Conservation (phyloP, 2,888 invertebrate genomes). For the Eumacrocentrus americanus region DNA sequence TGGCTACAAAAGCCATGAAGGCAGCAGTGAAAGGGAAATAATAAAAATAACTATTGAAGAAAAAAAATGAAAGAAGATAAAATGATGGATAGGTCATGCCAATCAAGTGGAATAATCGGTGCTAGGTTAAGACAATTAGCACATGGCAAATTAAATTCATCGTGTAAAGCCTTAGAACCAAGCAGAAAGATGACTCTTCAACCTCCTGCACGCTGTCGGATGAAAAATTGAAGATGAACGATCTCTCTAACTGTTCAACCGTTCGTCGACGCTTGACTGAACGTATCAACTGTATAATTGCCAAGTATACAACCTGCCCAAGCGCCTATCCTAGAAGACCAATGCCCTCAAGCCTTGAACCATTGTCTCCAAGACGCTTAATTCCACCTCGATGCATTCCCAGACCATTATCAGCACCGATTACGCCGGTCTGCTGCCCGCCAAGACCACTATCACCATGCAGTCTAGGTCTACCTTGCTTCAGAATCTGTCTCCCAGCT, state of each 20-base stretch:
- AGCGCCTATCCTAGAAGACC: no score
- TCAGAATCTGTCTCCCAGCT: conserved; percentile 11
- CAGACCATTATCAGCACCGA: conserved; percentile 26
- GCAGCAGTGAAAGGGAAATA: no score
- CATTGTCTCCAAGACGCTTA: neutral
- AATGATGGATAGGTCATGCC: no score
- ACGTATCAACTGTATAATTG: conserved; percentile 51
- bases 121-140: neutral
- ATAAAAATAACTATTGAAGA: no score
- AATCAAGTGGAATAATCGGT: conserved; percentile 1
- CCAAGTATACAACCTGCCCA: conserved; percentile 48
- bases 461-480: conserved; percentile 8
- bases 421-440: neutral
- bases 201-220: neutral
- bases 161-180: neutral
- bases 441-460: conserved; percentile 10
- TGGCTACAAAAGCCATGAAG: no score
- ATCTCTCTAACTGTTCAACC: conserved; percentile 23
- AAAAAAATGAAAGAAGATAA: no score
- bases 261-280: conserved; percentile 43
- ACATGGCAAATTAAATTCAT: neutral
- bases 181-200: conserved; percentile 1
- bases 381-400: conserved; percentile 8
- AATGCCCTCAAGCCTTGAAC: no score
- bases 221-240: neutral